Conservation (phyloP, 2,888 invertebrate species). For the Saturnia pavonia region DNA sequence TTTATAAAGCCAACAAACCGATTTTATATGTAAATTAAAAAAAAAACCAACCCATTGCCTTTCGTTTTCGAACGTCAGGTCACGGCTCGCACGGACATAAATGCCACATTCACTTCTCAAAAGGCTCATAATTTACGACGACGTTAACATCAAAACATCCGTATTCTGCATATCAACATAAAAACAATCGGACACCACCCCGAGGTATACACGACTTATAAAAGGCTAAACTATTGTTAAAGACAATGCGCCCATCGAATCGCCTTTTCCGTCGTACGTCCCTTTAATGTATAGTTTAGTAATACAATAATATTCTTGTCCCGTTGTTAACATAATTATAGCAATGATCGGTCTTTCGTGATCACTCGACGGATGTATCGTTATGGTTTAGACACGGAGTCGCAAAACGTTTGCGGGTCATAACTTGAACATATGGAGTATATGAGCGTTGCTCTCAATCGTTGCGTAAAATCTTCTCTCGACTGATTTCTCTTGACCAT, state of each 20-base stretch:
- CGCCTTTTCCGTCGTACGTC: constrained; percentile 25
- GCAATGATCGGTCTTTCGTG: constrained; percentile 70
- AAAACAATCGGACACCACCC: constrained; percentile 72
- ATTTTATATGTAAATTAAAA: neutral
- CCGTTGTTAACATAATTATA: constrained; percentile 66
- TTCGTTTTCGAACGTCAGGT: constrained; percentile 22
- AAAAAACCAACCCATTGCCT: constrained; percentile 15
- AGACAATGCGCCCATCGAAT: constrained; percentile 35
- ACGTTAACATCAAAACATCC: neutral
- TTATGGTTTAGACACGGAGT: constrained; percentile 76
- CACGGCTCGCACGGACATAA: constrained; percentile 20
- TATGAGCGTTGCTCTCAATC: constrained; percentile 46
- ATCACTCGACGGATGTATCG: constrained; percentile 67
- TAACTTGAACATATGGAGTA: neutral
- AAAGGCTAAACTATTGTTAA: constrained; percentile 69
- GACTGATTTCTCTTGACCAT: constrained; percentile 64
- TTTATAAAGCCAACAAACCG: neutral
- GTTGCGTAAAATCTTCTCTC: constrained; percentile 61
- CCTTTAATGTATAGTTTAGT: constrained; percentile 7
- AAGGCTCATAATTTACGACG: neutral
- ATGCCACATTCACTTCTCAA: constrained; percentile 18
- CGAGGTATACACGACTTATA: constrained; percentile 72
- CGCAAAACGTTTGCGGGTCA: constrained; percentile 72
- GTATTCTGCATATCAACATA: constrained; percentile 13
- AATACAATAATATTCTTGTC: constrained; percentile 40